Base-by-base conservation (phyloP, 2,797 vertebrate genomes). In the Centroberyx gerrardi region DNA sequence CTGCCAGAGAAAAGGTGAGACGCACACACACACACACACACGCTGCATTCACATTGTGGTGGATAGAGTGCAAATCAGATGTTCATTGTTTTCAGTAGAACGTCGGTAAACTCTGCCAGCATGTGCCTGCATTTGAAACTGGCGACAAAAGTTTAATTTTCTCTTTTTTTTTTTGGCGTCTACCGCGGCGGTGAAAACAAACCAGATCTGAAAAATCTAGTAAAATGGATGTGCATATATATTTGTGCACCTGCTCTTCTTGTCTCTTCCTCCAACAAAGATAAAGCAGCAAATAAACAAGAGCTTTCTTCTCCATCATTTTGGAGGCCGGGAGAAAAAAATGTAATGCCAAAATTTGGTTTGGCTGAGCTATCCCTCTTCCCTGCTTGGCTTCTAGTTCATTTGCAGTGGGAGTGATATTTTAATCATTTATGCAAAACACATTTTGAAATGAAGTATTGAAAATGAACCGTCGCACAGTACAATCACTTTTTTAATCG, bases 1-100 rank as follows among this genome's bases (percentile, higher is more conserved):
- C 94, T 22, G 79, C 77, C 81, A 96, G 81, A 87, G 95, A 98
- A 80, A 93, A 96, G 97, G 98, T 92, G 63, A 89, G 85, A 10
- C 1, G 8, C 28, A 13, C 58, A 62, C 49, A 13, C 48, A 62
- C 49, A 3, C 15, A 38, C 44, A 22, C 18, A 18, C 27, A 55
- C 3, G 18, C 27, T 60, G 46, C 22, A 22, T 22, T 22, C 22
- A 22, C 22, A 22, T 22, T 22, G 22, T 22, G 22, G 22, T 22
- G 22, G 22, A 22, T 22, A 22, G 22, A 22, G 1, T 22, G 22
- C 22, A 22, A 22, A 22, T 22, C 22, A 22, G 22, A 22, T 22
- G 22, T 22, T 22, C 22, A 22, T 22, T 22, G 22, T 22, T 22
- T 22, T 22, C 22, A 22, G 22, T 22, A 22, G 22, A 22, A 22